Percentiles rank a stretch among this genome's conserved stretches.
Evolutionary conservation across 2,113 vertebrate genomes (phyloP).

Genomic region (Neopipo cinnamomea): DNA sequence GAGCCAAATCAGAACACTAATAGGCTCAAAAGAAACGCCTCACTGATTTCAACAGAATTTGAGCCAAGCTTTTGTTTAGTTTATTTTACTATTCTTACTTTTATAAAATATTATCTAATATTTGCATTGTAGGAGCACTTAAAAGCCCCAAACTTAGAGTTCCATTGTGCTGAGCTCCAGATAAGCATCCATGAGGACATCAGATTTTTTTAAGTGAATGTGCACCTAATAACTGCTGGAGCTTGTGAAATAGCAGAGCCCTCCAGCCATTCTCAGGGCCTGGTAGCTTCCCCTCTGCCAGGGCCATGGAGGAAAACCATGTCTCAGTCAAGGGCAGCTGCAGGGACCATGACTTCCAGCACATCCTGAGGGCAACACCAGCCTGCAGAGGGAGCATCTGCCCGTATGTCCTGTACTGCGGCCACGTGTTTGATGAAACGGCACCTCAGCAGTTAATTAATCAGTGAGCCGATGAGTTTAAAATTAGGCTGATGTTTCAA

Average conservation of each 20-base stretch:
- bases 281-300: not conserved
- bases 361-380: not conserved
- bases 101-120: not conserved
- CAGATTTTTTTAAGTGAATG: not conserved
- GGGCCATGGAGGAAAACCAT: not conserved
- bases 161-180: not conserved
- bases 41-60: not conserved
- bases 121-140: not conserved
- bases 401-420: fast-evolving
- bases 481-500: not conserved
- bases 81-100: not conserved
- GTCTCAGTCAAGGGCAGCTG: not conserved
- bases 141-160: not conserved
- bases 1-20: not conserved
- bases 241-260: not conserved
- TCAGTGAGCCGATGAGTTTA: not conserved
- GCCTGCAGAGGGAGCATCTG: not conserved
- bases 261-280: fast-evolving
- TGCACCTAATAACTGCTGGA: not conserved
- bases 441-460: not conserved
- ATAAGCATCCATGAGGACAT: not conserved
- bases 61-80: not conserved
- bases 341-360: fast-evolving
- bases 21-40: not conserved
- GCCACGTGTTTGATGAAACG: fast-evolving